Evolutionary conservation across 1,140 invertebrate species (phyloP), one percentile per base, ranked within the genome.

Genomic region (Drosophila baimaii): DNA sequence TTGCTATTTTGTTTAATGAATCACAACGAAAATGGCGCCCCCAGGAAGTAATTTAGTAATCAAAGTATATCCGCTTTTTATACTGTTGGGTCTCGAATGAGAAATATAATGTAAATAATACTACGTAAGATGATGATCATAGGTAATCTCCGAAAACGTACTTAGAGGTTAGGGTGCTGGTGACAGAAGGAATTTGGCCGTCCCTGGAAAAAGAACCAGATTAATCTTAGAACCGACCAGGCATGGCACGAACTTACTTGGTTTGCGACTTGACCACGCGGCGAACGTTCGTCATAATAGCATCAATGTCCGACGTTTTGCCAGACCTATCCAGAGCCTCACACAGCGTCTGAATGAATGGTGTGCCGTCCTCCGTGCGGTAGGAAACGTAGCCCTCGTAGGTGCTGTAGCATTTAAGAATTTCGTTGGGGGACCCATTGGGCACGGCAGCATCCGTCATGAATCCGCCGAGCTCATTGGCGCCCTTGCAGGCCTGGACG

Each of bases 351-450:
- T 90, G 91, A 29, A 92, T 91, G 10, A 92, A 91, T 5, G 88
- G 74, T 10, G 89, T 82, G 2, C 91, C 91, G 13, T 78, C 77
- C 15, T 85, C 65, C 3, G 69, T 78, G 54, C 91, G 91, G 76
- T 75, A 92, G 7, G 90, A 82, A 4, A 90, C 85, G 41, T 90
- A 92, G 10, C 91, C 91, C 44, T 92, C 91, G 44, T 80, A 92
- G 23, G 89, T 92, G 78, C 91, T 92, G 25, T 92, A 92, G 35
- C 90, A 92, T 69, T 92, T 92, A 0, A 81, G 59, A 33, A 92
- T 91, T 66, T 92, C 90, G 49, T 74, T 82, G 4, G 91, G 89
- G 43, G 63, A 57, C 31, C 80, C 83, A 25, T 73, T 64, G 3
- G 80, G 70, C 23, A 76, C 79, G 1, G 29, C 68, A 4, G 86